Base-by-base conservation (phyloP, 1,140 invertebrate species). In the Muscidifurax raptorellus region DNA sequence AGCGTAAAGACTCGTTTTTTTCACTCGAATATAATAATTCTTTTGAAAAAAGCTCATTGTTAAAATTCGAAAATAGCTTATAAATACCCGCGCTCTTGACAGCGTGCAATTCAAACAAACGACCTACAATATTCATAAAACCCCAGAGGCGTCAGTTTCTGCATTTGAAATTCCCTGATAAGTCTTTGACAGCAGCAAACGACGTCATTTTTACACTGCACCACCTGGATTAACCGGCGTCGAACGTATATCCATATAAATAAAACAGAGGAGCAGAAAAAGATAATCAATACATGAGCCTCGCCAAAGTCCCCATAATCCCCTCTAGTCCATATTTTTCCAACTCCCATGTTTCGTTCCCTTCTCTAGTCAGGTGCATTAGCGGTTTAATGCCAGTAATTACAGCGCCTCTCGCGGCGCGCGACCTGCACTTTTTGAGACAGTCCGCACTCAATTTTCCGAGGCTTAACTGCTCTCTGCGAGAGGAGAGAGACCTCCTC, bases 361-460 rank as follows among this genome's bases (percentile, higher is more conserved):
- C 5, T 18, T 2, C 4, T 22, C 52, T 59, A 59, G 52, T 15
- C 59, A 67, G 47, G 80, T 69, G 80, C 78, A 76, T 59, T 84
- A 74, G 77, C 72, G 59, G 74, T 83, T 80, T 83, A 67, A 47
- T 75, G 47, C 52, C 66, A 72, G 64, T 66, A 82, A 75, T 74
- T 74, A 82, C n/a, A 78, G 84, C 52, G 78, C 0, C 32, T 44
- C 22, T 44, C 32, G 82, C 13, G 69, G 52, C 32, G 64, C 66
- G 30, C 66, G 77, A 66, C 66, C 69, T 67, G 47, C 71, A 76
- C 77, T 81, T 83, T 85, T 87, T 36, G 64, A 80, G 83, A 79
- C 40, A 85, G 79, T 82, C 89, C 80, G 87, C 86, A 88, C 89
- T 90, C 90, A 90, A 90, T 90, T 90, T 90, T 89, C 88, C 89